A percentile compares a stretch with the other conserved stretches of the same genome.
Conservation (phyloP, 2,797 vertebrate genomes). For the Myotis findleyi region DNA sequence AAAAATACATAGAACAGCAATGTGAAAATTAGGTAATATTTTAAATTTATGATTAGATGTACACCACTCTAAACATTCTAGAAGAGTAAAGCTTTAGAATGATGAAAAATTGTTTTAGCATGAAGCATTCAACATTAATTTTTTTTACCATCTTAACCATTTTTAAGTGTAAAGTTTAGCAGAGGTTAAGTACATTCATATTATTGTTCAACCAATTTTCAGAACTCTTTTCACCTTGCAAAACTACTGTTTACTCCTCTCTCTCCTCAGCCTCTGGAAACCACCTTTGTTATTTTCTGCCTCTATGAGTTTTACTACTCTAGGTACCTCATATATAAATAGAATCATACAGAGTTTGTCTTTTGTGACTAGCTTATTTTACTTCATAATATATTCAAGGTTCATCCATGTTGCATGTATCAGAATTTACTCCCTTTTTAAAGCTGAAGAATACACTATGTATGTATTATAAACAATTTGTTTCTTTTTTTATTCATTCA, state of each 20-base stretch:
- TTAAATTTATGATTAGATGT: background rate
- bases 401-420: background rate
- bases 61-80: background rate
- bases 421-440: background rate
- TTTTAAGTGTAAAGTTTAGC: background rate
- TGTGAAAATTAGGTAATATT: constrained; percentile 2
- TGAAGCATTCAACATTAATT: background rate
- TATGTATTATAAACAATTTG: background rate
- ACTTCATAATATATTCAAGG: background rate
- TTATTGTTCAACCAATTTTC: background rate
- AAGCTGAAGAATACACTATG: background rate
- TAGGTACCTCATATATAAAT: background rate
- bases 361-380: background rate
- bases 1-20: background rate
- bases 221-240: background rate
- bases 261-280: background rate
- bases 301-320: background rate
- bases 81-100: background rate
- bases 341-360: background rate
- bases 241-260: background rate
- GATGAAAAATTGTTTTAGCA: background rate
- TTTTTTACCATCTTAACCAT: background rate
- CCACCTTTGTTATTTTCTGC: background rate
- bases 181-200: background rate
- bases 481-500: background rate